A percentile compares a stretch with the other conserved stretches of the same genome.
These are phyloP conservation scores for Pangasius macronema DNA, from an alignment of 2,797 vertebrate genomes.

Conservation along the genomic window DNA sequence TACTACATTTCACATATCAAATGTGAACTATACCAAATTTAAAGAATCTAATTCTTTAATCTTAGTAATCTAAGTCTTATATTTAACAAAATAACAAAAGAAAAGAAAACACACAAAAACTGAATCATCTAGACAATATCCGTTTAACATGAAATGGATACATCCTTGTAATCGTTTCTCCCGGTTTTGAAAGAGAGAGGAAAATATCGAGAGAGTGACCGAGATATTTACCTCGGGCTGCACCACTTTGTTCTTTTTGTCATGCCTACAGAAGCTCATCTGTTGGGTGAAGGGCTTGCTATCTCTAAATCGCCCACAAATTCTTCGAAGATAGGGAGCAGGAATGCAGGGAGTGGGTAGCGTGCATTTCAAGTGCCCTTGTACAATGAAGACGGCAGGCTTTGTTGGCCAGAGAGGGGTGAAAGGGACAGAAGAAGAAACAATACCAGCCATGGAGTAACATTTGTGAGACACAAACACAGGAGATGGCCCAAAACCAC, in stretches of 20 bases:
- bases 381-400: conserved; percentile 68
- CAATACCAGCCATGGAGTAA: conserved; percentile 71
- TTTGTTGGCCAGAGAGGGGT: conserved; percentile 67
- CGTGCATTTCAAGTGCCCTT: conserved; percentile 62
- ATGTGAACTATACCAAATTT: neutral
- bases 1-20: neutral
- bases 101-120: too few relatives aligned
- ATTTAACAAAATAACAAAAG: neutral
- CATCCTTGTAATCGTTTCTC: too few relatives aligned
- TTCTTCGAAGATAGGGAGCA: conserved; percentile 61
- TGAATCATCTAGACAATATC: neutral
- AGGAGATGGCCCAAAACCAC: conserved; percentile 70
- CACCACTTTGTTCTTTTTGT: conserved; percentile 62
- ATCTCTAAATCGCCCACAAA: conserved; percentile 66
- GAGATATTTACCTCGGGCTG: too few relatives aligned
- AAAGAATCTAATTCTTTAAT: neutral
- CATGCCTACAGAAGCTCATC: conserved; percentile 61
- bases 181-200: too few relatives aligned
- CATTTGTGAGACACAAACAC: conserved; percentile 76
- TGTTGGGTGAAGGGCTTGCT: conserved; percentile 59
- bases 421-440: conserved; percentile 59
- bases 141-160: neutral
- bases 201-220: too few relatives aligned
- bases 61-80: neutral
- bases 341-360: conserved; percentile 73